Conservation (phyloP, 1,140 invertebrate species). For the Tenebrio molitor region DNA sequence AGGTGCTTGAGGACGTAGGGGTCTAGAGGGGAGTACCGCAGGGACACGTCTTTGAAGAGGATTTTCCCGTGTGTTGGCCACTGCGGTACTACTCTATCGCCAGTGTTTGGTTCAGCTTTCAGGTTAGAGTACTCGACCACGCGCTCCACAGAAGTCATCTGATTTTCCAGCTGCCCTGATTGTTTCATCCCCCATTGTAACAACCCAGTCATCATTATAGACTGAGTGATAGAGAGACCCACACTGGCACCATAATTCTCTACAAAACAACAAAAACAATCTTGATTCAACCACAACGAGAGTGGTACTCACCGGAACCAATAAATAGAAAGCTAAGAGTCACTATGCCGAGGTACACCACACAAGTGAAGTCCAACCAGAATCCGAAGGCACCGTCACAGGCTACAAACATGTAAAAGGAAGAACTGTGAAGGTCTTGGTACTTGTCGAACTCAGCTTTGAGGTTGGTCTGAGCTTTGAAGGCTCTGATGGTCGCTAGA, state of each 20-base stretch:
- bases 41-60: constrained; percentile 73
- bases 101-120: constrained; percentile 66
- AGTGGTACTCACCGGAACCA: constrained; percentile 62
- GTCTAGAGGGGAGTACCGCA: constrained; percentile 76
- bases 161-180: constrained; percentile 84
- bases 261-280: constrained; percentile 60
- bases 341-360: constrained; percentile 52
- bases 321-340: constrained; percentile 60
- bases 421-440: constrained; percentile 74
- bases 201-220: constrained; percentile 82
- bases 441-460: constrained; percentile 80
- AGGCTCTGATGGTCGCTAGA: constrained; percentile 84
- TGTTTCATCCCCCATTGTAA: constrained; percentile 89
- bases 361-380: constrained; percentile 56
- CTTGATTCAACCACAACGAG: constrained; percentile 20
- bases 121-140: constrained; percentile 82
- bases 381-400: constrained; percentile 58
- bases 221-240: constrained; percentile 82
- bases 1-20: constrained; percentile 76
- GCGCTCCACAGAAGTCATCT: constrained; percentile 91
- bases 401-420: constrained; percentile 74
- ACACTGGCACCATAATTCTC: constrained; percentile 77
- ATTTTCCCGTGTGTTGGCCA: constrained; percentile 75
- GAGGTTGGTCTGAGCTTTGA: constrained; percentile 77
- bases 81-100: constrained; percentile 83